These are phyloP conservation scores for Melanerpes formicivorus DNA, from an alignment of 2,113 vertebrate species.

Conservation along the genomic window DNA sequence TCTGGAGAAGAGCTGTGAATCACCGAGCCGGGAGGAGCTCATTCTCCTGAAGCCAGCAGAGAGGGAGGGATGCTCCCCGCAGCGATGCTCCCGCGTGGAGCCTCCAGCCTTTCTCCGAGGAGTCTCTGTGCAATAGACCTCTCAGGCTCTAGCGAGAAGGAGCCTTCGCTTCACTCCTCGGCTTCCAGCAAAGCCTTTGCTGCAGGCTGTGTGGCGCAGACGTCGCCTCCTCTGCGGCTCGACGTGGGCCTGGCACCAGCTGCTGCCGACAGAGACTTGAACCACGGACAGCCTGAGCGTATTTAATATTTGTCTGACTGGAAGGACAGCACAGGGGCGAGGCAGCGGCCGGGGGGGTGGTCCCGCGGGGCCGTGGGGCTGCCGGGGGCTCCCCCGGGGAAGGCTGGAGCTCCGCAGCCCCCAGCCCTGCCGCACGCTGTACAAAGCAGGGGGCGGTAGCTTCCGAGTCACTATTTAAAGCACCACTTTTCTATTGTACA, in stretches of 20 bases:
- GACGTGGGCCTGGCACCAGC: constrained; percentile 56
- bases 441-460: constrained; percentile 55
- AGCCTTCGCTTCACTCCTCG: constrained; percentile 38
- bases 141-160: constrained; percentile 2
- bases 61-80: constrained; percentile 15
- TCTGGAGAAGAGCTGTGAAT: constrained; percentile 66
- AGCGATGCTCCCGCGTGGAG: not conserved
- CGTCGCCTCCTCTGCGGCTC: not conserved
- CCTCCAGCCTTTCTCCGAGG: constrained; percentile 15
- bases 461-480: constrained; percentile 68
- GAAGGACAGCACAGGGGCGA: constrained; percentile 53
- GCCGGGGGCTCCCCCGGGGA: not conserved
- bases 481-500: constrained; percentile 78
- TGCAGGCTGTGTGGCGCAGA: not conserved
- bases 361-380: not conserved
- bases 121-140: constrained; percentile 58
- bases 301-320: constrained; percentile 73
- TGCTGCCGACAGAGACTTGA: constrained; percentile 65
- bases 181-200: constrained; percentile 54
- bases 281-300: constrained; percentile 59
- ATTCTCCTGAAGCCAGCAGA: constrained; percentile 39
- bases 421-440: constrained; percentile 69
- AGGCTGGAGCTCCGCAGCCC: constrained; percentile 12
- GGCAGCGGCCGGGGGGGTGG: not conserved
- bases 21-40: constrained; percentile 51